Base-by-base conservation (phyloP, 2,113 vertebrate species). In the Puma concolor region DNA sequence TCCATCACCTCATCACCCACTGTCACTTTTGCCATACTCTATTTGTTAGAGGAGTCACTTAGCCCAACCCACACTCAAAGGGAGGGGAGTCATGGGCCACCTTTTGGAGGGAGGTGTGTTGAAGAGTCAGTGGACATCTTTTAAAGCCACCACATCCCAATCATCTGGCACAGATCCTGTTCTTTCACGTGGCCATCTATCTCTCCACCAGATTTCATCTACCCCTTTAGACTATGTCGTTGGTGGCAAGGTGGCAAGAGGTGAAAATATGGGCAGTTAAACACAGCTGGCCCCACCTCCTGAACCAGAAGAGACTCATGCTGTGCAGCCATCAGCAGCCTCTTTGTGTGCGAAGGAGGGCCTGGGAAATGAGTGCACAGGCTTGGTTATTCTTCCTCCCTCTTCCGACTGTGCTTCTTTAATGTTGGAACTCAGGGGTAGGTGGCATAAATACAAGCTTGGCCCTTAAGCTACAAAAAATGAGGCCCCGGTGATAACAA, bases 401-500 rank as follows among this genome's bases (percentile, higher is more conserved):
- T 85, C 16, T 91, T 36, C 7, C 0, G 19, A 4, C 74, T 7
- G 27, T 15, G 82, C 60, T 82, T 63, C 4, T 82, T 36, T 25
- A 38, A 15, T 31, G 17, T 12, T 88, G 76, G 31, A 90, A 7
- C 94, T 72, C 77, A 84, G 60, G 31, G 50, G 33, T 38, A 41
- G 69, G 71, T 36, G 36, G 67, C 41, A n/a, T 69, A 87, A 84
- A 84, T 29, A 82, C 48, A 31, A 31, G 72, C 71, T 85, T 81
- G 95, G 87, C 80, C 97, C 94, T 97, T 69, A 52, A 94, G 97
- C 94, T 88, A 88, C 69, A 74, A 77, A 94, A 94, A 88, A 85
- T 48, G 95, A 96, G 92, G 81, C 81, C 67, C 88, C 52, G 27
- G 88, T 92, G 97, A 74, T 88, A 95, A 90, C 76, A 79, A 80